Evolutionary conservation across 2,888 invertebrate species (phyloP), one percentile per base, ranked within the genome.

Genomic region (Rhagophthalmus giganteus): DNA sequence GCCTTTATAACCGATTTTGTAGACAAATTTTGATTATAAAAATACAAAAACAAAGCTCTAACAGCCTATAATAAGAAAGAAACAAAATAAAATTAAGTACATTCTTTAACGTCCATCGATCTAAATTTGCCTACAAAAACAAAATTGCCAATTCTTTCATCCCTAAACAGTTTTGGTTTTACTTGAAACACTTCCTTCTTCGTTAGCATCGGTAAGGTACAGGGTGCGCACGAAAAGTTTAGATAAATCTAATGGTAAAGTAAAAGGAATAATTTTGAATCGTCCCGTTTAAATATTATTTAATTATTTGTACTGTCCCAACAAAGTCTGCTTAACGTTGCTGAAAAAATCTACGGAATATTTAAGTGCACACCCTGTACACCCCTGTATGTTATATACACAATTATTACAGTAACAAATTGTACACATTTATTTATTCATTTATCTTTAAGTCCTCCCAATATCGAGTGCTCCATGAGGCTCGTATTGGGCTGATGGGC

Each of bases 401-500:
- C 41, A 52, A 44, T 35, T 41, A 51, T 34, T 44, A 44, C 44
- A 44, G 28, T 50, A 38, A 50, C 30, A 27, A 42, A 38, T 28
- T 45, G 11, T 49, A 49, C 44, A 60, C 48, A 49, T 48, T 9
- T 42, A 40, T 61, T 65, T 74, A 75, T n/a, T n/a, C n/a, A n/a
- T 65, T 75, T 75, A 65, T 75, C 75, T 60, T 75, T 75, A 38
- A 75, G 67, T 30, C 74, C 68, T n/a, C 61, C 68, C 54, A 75
- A 59, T 49, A 74, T 67, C 50, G 73, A 74, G 60, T 76, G 74
- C 56, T 74, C 75, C 79, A 88, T 83, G 34, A 87, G 76, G 48
- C 86, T 82, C 26, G 84, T 80, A 58, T 89, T 86, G 54, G 94
- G 94, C 72, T 94, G 94, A 73, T 93, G 93, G 57, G 93, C 92